Conservation (phyloP, 35 echinoderm and acorn worm species). For the Chiridota heheva region DNA sequence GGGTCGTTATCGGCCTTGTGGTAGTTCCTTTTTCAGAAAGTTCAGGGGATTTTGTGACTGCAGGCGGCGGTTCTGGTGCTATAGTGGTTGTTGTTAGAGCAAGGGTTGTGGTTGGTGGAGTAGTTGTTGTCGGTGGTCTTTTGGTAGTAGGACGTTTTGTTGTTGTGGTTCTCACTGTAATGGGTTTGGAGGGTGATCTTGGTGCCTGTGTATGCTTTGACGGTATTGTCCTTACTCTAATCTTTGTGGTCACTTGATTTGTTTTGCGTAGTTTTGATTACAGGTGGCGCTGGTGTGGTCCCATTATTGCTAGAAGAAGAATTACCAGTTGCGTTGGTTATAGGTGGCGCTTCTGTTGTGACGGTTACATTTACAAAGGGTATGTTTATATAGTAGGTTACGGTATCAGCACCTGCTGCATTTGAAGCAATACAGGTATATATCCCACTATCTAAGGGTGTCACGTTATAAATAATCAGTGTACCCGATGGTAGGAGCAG, state of each 20-base stretch:
- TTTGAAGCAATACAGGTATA: slow-evolving; percentile 52
- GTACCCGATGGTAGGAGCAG: slow-evolving; percentile 35
- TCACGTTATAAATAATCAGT: slow-evolving; percentile 22
- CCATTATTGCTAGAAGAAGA: background rate
- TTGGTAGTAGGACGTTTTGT: slow-evolving; percentile 4
- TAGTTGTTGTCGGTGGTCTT: background rate
- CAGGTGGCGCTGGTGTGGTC: background rate
- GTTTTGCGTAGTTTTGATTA: background rate
- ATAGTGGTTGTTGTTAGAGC: background rate
- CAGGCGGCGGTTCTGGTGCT: background rate
- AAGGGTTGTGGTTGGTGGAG: background rate
- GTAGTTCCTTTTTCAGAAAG: background rate
- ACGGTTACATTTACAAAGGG: background rate
- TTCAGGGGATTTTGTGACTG: background rate
- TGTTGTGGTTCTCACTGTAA: background rate
- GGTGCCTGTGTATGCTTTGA: slow-evolving; percentile 3
- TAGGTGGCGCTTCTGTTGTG: background rate
- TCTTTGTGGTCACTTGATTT: background rate
- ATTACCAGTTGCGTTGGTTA: background rate
- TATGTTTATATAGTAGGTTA: slow-evolving; percentile 42
- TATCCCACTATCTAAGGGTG: slow-evolving; percentile 20
- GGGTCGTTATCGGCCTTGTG: too few species aligned
- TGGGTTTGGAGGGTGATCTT: background rate
- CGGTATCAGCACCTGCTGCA: background rate
- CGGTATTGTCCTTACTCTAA: background rate